A percentile compares a stretch with the other conserved stretches of the same genome.
phyloP scores from a whole-genome alignment of 2,888 invertebrate species.

The Chrysolina haemoptera region DNA sequence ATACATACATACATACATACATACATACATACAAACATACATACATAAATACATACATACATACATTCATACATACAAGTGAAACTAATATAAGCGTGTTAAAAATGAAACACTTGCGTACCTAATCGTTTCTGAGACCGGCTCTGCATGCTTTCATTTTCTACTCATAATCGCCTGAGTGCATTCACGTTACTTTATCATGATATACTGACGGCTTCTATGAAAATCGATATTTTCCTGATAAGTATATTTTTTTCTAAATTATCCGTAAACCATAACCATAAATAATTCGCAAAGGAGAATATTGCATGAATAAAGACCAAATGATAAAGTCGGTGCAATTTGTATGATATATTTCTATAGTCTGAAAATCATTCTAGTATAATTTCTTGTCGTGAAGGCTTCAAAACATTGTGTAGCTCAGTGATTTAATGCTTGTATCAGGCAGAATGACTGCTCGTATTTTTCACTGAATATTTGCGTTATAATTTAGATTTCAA shows the following conservation, averaged over 20 bases:
- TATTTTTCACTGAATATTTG: too few species aligned
- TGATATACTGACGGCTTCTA: not conserved
- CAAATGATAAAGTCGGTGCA: conserved; percentile 5
- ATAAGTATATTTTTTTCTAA: conserved; percentile 5
- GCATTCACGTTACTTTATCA: conserved; percentile 6
- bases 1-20: too few species aligned
- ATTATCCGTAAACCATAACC: conserved; percentile 15
- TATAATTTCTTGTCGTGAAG: not conserved
- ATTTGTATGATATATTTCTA: conserved; percentile 22
- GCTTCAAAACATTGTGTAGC: not conserved
- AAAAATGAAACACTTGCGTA: too few species aligned
- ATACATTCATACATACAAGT: too few species aligned
- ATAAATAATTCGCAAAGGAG: not conserved
- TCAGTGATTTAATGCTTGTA: not conserved
- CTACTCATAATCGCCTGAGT: not conserved
- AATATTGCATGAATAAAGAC: conserved; percentile 11
- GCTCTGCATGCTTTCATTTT: not conserved
- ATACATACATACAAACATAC: too few species aligned
- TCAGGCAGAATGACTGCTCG: not conserved
- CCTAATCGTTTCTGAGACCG: too few species aligned
- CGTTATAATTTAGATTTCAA: too few species aligned
- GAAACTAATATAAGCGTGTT: too few species aligned
- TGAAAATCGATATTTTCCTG: not conserved
- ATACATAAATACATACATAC: too few species aligned
- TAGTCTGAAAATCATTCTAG: not conserved